Evolutionary conservation across 1,140 invertebrate species (phyloP), one percentile per base, ranked within the genome.

Genomic region (Drosophila nasuta): DNA sequence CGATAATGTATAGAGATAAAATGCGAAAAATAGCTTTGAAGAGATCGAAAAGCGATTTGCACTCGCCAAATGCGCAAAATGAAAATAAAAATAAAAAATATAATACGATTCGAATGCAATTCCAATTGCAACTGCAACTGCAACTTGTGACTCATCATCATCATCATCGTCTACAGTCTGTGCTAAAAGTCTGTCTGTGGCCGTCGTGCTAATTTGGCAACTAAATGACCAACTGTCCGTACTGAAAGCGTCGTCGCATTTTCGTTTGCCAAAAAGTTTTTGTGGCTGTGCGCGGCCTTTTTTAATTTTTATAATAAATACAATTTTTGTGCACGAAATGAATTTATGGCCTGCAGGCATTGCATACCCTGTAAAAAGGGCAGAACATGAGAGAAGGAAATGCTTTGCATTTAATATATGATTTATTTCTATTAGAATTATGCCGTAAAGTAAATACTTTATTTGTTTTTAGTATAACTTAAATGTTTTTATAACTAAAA

Each of bases 21-120:
- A 56, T 71, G 48, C 43, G 64, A 70, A 75, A 72, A 78, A 78
- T 73, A 72, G 81, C 65, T 70, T 62, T 17, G 38, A 15, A 35
- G 6, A 69, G 71, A 83, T 79, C 72, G 77, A 70, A 83, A 83
- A 71, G 52, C 82, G 65, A 74, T 88, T 87, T 82, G 69, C 76
- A 77, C 82, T 69, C 46, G 82, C 65, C 82, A 82, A 87, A 87
- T 86, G 82, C 82, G 86, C 79, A 87, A 57, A 82, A 81, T 15
- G n/a, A 54, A 54, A 28, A 11, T 8, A 28, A 28, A 28, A 28
- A 28, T 20, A 20, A 20, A 20, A 20, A 25, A 25, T 25, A 25
- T 25, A 25, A 51, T 51, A 20, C 25, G 20, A 33, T 30, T 11
- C 65, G 38, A 49, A 3, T 43, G 70, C 67, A 59, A 48, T 30